Base-by-base conservation (phyloP, 2,888 invertebrate species). In the Pelosia muscerda region DNA sequence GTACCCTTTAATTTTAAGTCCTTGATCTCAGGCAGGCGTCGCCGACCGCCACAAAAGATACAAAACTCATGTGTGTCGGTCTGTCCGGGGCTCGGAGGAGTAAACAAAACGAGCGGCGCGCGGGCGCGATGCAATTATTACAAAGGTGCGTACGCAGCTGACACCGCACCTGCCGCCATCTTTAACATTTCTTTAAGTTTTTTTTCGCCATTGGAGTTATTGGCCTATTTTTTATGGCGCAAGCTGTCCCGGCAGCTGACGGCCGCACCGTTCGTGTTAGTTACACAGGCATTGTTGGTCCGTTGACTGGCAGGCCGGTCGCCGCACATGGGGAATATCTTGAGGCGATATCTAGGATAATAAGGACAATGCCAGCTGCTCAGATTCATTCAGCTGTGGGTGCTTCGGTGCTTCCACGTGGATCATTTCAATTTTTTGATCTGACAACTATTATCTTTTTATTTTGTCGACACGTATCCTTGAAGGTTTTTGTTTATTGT, bases 211-310 rank as follows among this genome's bases (percentile, higher is more conserved):
- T 90, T 88, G 89, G 87, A 89, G 93, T 93, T 94, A 93, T 93
- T 95, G 93, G 94, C 94, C 94, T 94, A 94, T 95, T 95, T 94
- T 94, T 94, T 94, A 93, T 89, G 90, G 90, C 89, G 92, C 94
- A 94, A 94, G 94, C 93, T 94, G 94, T 84, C 80, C 74, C 81
- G 86, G 86, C 94, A 94, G 93, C 93, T 94, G 94, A 92, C 91
- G 88, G 86, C 86, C 87, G 87, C 82, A 86, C 86, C 62, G 72
- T 69, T 71, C 74, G 78, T 80, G 73, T 69, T 63, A 58, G 81
- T 82, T 84, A 84, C 83, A 85, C 86, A 84, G 84, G 78, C 87
- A 89, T 88, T 89, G 88, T 91, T 90, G 75, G 82, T 25, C 57
- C 72, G 73, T 72, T 75, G 67, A 79, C 77, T 73, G 81, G 73